These are phyloP conservation scores for Pectinophora gossypiella DNA, from an alignment of 1,140 invertebrate genomes.

Conservation along the genomic window DNA sequence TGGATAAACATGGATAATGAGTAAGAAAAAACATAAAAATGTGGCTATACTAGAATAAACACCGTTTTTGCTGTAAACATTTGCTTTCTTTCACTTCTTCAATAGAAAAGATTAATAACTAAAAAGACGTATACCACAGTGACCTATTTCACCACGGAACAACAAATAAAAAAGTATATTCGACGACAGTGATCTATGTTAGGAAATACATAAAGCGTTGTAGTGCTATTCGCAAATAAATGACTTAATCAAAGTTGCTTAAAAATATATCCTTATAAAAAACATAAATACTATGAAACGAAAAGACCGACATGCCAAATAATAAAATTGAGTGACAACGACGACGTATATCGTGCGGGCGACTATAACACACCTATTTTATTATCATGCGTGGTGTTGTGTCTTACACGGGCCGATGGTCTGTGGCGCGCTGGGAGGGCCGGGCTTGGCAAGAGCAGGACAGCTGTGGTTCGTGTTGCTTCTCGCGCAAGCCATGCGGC, in stretches of 20 bases:
- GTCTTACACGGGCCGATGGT: constrained; percentile 64
- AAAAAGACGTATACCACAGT: no score
- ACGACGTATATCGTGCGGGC: constrained; percentile 16
- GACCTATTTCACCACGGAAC: no score
- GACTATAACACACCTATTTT: constrained; percentile 59
- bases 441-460: constrained; percentile 41
- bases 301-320: constrained; percentile 16
- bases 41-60: no score
- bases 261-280: background rate
- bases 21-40: no score
- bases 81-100: no score
- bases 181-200: no score
- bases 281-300: background rate
- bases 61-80: no score
- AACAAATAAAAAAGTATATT: no score
- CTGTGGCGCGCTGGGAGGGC: constrained; percentile 9
- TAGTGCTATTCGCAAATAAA: no score
- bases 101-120: no score
- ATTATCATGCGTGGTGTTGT: constrained; percentile 51
- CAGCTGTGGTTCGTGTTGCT: constrained; percentile 20
- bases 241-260: background rate
- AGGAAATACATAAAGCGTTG: no score
- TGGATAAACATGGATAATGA: no score
- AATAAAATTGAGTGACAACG: constrained; percentile 26
- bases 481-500: constrained; percentile 8